phyloP scores from a whole-genome alignment of 1,140 invertebrate genomes.

The Drosophila ironensis region DNA sequence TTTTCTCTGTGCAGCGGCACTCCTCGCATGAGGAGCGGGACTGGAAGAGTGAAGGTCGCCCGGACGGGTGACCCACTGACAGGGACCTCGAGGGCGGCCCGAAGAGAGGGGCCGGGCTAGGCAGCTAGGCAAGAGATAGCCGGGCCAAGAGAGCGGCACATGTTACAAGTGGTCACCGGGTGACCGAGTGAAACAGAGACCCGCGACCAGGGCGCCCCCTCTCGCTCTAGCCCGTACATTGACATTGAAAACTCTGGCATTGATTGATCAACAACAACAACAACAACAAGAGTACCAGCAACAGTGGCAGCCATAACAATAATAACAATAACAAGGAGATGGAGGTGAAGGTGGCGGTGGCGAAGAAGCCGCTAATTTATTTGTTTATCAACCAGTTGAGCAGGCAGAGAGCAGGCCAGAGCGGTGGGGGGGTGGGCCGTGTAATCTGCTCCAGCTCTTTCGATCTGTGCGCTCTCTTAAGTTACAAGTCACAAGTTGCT shows the following conservation, averaged over 20 bases:
- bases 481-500: conserved; percentile 2
- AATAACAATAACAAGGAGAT: background rate
- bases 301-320: too few relatives aligned
- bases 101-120: background rate
- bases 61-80: conserved; percentile 24
- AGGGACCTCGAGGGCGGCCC: background rate
- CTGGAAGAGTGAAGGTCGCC: conserved; percentile 9
- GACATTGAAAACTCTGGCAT: conserved; percentile 31
- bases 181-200: conserved; percentile 11
- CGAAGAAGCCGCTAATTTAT: conserved; percentile 35
- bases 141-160: conserved; percentile 3
- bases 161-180: conserved; percentile 29
- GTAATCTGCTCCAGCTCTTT: conserved; percentile 18
- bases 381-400: conserved; percentile 34
- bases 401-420: background rate
- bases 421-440: conserved; percentile 4
- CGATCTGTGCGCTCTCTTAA: conserved; percentile 17
- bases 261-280: background rate
- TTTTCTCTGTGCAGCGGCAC: too few relatives aligned
- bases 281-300: background rate
- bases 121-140: background rate
- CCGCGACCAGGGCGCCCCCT: background rate
- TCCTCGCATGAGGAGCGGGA: too few relatives aligned
- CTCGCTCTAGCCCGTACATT: conserved; percentile 12
- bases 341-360: background rate